Conservation (phyloP, 2,797 vertebrate species). For the Mycteria americana region DNA sequence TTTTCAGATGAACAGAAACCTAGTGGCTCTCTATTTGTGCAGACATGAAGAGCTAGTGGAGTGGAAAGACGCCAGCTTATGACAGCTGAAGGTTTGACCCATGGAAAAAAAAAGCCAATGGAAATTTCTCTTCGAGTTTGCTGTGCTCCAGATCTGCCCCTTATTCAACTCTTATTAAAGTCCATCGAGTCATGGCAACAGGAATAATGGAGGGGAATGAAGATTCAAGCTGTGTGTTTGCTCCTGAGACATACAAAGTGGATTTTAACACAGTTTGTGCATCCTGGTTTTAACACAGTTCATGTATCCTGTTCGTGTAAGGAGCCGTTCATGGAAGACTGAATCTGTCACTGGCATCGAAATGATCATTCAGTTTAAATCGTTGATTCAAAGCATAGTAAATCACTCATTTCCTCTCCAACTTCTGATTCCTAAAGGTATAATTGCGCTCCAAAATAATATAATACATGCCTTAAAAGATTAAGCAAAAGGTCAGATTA, state of each 20-base stretch:
- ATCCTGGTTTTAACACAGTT: not conserved
- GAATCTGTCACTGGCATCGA: not conserved
- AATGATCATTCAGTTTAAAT: not conserved
- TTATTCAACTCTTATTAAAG: not conserved
- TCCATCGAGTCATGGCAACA: not conserved
- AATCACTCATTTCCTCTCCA: constrained; percentile 17
- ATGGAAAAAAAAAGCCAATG: not conserved
- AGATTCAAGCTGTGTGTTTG: not conserved
- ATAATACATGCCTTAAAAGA: not conserved
- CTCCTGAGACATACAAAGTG: not conserved
- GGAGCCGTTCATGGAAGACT: not conserved
- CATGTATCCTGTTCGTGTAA: not conserved
- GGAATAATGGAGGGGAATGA: not conserved
- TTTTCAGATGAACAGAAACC: not conserved
- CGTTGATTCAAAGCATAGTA: not conserved
- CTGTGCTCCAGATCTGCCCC: not conserved
- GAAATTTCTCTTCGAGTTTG: not conserved
- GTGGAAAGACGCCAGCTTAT: not conserved
- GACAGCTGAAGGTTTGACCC: constrained; percentile 21
- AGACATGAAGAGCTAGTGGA: not conserved
- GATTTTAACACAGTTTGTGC: not conserved
- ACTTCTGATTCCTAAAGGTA: not conserved
- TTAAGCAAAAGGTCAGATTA: not conserved
- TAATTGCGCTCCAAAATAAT: constrained; percentile 2
- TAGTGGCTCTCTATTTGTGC: not conserved